A percentile compares a stretch with the other conserved stretches of the same genome.
phyloP scores from a whole-genome alignment of 1,140 invertebrate genomes.

The Galleria mellonella region DNA sequence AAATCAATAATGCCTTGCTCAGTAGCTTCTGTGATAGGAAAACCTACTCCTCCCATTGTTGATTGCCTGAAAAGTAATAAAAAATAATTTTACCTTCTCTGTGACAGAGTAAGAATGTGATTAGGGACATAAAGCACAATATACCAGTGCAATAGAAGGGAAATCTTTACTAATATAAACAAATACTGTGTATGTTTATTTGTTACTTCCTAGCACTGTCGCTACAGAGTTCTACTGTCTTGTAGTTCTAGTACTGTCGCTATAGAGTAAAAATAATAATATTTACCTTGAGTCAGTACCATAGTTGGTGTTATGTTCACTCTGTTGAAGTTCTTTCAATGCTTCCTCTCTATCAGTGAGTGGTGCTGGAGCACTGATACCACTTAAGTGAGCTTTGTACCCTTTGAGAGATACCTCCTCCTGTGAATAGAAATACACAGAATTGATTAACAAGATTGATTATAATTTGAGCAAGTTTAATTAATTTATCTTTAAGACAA shows the following conservation, averaged over 20 bases:
- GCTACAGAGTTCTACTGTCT: too few species aligned
- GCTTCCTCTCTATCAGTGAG: constrained; percentile 93
- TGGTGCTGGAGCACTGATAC: constrained; percentile 88
- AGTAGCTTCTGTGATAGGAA: constrained; percentile 92
- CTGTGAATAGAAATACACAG: constrained; percentile 51
- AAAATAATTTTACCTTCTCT: background rate
- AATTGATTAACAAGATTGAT: background rate
- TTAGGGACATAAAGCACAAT: too few species aligned
- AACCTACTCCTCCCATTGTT: constrained; percentile 92
- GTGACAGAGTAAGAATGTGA: background rate
- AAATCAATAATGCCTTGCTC: constrained; percentile 83
- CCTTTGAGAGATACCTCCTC: constrained; percentile 89
- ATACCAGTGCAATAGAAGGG: background rate
- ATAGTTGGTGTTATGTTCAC: constrained; percentile 85
- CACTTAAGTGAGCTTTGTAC: constrained; percentile 86
- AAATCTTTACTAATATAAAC: too few species aligned
- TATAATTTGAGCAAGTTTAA: background rate
- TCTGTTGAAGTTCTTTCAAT: constrained; percentile 85
- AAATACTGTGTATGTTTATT: background rate
- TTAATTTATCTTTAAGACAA: constrained; percentile 3
- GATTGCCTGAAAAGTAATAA: constrained; percentile 80
- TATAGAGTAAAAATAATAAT: background rate
- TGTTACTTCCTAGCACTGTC: too few species aligned
- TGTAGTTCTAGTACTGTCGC: too few species aligned
- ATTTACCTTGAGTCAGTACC: constrained; percentile 82